Evolutionary conservation across 2,888 invertebrate genomes (phyloP).

Genomic region (Meloe dianella): DNA sequence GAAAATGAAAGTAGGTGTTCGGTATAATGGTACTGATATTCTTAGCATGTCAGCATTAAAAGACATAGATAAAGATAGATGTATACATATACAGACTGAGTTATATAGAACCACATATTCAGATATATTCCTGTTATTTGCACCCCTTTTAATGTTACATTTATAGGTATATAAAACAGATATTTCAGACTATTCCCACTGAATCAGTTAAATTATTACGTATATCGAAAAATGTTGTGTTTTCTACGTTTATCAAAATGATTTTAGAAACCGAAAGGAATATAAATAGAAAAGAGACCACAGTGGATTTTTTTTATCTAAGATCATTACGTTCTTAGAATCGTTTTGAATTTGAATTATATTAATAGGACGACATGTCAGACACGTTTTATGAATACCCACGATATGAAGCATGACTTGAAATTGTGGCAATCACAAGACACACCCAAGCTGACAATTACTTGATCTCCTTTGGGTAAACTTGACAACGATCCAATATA

Average conservation of each 20-base stretch:
- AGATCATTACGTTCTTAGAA: constrained; percentile 20
- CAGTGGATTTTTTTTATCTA: constrained; percentile 15
- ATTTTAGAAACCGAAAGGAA: not conserved
- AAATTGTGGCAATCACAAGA: not conserved
- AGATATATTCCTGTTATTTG: constrained; percentile 50
- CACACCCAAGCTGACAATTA: not conserved
- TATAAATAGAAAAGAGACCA: not conserved
- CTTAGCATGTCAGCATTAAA: constrained; percentile 48
- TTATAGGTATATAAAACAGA: constrained; percentile 51
- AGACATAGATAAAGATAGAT: constrained; percentile 30
- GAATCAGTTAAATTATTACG: constrained; percentile 51
- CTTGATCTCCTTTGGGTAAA: not conserved
- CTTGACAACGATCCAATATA: not conserved
- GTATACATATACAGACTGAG: not conserved
- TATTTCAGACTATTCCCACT: constrained; percentile 48
- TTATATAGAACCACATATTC: constrained; percentile 33
- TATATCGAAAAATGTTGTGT: constrained; percentile 39
- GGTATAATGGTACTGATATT: constrained; percentile 48
- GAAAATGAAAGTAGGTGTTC: constrained; percentile 54
- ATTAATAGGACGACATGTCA: constrained; percentile 7
- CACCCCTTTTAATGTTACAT: constrained; percentile 20
- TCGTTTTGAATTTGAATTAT: constrained; percentile 21
- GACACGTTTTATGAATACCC: constrained; percentile 24
- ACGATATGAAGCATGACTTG: constrained; percentile 1
- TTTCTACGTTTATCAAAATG: constrained; percentile 24